These are phyloP conservation scores for Pogonognathellus flavescens DNA, from an alignment of 1,140 invertebrate species.

Conservation along the genomic window DNA sequence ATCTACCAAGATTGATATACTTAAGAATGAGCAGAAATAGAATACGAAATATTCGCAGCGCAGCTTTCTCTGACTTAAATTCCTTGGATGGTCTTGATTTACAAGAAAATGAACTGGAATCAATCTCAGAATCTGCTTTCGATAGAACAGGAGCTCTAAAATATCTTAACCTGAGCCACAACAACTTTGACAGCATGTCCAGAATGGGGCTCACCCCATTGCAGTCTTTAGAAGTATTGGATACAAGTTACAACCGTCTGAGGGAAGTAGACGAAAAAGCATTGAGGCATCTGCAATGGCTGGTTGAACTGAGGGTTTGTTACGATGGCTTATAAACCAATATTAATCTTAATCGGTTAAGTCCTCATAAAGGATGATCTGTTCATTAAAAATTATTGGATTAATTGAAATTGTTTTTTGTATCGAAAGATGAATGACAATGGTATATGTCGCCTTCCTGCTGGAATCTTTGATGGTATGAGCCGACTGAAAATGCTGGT, in stretches of 20 bases:
- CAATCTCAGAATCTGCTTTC: conserved; percentile 83
- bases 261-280: conserved; percentile 77
- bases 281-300: conserved; percentile 81
- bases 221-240: conserved; percentile 83
- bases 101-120: conserved; percentile 82
- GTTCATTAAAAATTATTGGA: background rate
- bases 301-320: conserved; percentile 82
- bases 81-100: conserved; percentile 81
- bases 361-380: background rate
- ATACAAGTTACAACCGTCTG: conserved; percentile 82
- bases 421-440: conserved; percentile 71
- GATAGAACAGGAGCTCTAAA: conserved; percentile 82
- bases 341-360: background rate
- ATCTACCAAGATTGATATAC: conserved; percentile 82
- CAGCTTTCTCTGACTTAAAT: conserved; percentile 82
- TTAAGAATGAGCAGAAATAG: conserved; percentile 84
- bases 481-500: conserved; percentile 83
- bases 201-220: conserved; percentile 80
- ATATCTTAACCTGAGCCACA: conserved; percentile 84
- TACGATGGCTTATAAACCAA: conserved; percentile 3
- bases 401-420: conserved; percentile 70
- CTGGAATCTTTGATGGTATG: conserved; percentile 84
- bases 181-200: conserved; percentile 76
- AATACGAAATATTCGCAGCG: conserved; percentile 75
- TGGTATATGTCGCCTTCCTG: conserved; percentile 72